A percentile compares a stretch with the other conserved stretches of the same genome.
phyloP scores from a whole-genome alignment of 2,113 vertebrate genomes.

The Dipodomys ordii region DNA sequence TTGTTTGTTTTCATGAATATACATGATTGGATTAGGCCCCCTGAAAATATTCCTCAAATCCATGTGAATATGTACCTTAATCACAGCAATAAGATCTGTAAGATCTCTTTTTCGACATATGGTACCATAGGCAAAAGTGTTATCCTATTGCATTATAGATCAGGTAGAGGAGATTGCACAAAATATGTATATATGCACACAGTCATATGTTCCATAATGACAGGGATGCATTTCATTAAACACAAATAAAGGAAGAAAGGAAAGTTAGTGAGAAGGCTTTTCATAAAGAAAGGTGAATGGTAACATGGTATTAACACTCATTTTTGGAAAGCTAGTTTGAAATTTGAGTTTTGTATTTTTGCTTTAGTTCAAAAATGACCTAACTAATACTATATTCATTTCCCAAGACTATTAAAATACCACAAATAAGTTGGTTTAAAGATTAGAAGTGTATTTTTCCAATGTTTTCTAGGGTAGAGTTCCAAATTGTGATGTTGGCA shows the following conservation, averaged over 20 bases:
- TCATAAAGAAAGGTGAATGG: not conserved
- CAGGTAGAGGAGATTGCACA: not conserved
- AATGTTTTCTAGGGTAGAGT: not conserved
- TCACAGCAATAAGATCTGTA: not conserved
- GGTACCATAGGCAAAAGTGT: not conserved
- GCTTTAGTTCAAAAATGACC: not conserved
- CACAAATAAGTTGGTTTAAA: not conserved
- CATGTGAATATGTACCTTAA: too few species aligned
- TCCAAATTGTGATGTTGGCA: too few species aligned
- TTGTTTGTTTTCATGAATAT: too few species aligned
- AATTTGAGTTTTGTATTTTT: not conserved
- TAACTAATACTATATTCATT: not conserved
- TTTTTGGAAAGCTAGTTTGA: conserved; percentile 18
- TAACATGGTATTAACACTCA: not conserved
- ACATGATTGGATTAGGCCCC: too few species aligned
- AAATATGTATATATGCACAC: too few species aligned
- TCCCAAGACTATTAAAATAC: not conserved
- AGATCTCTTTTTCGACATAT: not conserved
- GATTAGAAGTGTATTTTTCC: not conserved
- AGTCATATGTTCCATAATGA: too few species aligned
- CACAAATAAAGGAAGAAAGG: not conserved
- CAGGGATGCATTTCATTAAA: too few species aligned
- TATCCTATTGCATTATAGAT: not conserved
- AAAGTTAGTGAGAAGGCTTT: too few species aligned
- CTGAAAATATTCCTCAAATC: too few species aligned